phyloP scores from a whole-genome alignment of 2,888 invertebrate genomes.

The Trissolcus japonicus region DNA sequence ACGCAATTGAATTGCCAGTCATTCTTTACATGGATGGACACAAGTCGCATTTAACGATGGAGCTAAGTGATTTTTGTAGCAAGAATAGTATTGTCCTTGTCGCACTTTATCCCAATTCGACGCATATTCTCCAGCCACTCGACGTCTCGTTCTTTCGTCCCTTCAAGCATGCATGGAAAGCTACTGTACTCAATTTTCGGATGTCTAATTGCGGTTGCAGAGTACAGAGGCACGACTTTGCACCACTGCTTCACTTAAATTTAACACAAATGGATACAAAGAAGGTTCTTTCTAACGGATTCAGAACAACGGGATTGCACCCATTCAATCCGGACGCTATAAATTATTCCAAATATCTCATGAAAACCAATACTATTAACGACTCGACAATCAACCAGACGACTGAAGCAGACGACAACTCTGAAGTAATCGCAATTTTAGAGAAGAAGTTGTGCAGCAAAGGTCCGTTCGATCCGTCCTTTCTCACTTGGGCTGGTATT shows the following conservation, averaged over 20 bases:
- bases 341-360: conserved; percentile 2
- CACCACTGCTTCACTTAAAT: conserved; percentile 16
- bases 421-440: not conserved
- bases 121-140: conserved; percentile 25
- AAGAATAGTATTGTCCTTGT: conserved; percentile 21
- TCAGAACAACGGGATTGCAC: conserved; percentile 29
- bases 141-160: too few relatives aligned
- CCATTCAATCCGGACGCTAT: conserved; percentile 37
- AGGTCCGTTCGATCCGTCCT: not conserved
- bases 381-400: not conserved
- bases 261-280: conserved; percentile 19
- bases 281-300: conserved; percentile 13
- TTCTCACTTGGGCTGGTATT: not conserved
- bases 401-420: not conserved
- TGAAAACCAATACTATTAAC: conserved; percentile 1
- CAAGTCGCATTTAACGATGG: conserved; percentile 3
- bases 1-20: not conserved
- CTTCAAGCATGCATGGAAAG: conserved; percentile 19
- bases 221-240: conserved; percentile 33
- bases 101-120: conserved; percentile 28
- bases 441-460: not conserved
- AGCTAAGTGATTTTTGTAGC: conserved; percentile 47
- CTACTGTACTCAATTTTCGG: conserved; percentile 19
- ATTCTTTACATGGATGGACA: conserved; percentile 11
- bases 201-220: conserved; percentile 32